phyloP scores from a whole-genome alignment of 2,113 vertebrate species.

The Labrus mixtus region DNA sequence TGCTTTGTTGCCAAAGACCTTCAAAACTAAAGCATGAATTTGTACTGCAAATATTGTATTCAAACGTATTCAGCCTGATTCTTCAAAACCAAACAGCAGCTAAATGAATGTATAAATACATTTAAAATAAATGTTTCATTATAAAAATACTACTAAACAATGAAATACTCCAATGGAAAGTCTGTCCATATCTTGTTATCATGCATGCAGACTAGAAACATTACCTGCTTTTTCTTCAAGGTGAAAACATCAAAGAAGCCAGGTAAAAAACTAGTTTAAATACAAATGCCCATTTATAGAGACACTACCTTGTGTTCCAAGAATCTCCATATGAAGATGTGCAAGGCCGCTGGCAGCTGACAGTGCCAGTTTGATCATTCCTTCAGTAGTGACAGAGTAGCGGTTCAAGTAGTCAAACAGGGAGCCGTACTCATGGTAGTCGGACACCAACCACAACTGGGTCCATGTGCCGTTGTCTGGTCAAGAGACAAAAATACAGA shows the following conservation, averaged over 20 bases:
- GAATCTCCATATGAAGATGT: conserved; percentile 98
- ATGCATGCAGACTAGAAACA: no score
- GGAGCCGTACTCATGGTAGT: conserved; percentile 96
- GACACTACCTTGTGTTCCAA: conserved; percentile 95
- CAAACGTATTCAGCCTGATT: no score
- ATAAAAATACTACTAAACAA: background rate
- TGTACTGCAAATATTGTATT: no score
- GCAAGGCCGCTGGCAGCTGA: conserved; percentile 95
- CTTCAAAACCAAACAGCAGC: no score
- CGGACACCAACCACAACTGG: conserved; percentile 95
- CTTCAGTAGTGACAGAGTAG: conserved; percentile 93
- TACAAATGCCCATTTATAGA: background rate
- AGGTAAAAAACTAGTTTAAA: background rate
- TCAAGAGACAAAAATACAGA: conserved; percentile 9
- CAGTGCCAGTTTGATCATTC: conserved; percentile 94
- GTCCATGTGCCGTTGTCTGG: conserved; percentile 98
- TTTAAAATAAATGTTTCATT: no score
- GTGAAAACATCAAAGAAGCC: background rate
- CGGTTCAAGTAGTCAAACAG: conserved; percentile 96
- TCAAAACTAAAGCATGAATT: no score
- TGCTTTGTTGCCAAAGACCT: no score
- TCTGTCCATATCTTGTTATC: background rate
- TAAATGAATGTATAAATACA: background rate
- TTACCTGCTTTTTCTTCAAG: background rate
- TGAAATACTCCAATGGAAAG: no score